Evolutionary conservation across 2,797 vertebrate species (phyloP).

Genomic region (Graptemys geographica): DNA sequence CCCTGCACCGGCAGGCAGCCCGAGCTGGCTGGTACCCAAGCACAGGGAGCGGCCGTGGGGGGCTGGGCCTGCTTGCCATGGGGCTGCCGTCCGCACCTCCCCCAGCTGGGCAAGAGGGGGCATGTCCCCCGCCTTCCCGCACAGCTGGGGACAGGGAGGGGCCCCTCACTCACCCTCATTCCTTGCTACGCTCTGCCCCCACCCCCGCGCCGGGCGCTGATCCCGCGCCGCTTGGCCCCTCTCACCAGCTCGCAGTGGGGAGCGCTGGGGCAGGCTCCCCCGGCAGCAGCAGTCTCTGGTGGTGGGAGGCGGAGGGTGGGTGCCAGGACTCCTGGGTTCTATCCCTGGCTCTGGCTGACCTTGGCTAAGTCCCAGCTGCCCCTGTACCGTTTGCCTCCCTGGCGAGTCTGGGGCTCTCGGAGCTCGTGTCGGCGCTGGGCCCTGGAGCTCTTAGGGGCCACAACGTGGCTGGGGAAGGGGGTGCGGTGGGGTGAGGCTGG

Average conservation of each 20-base stretch:
- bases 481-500: too few species aligned
- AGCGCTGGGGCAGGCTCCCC: neutral
- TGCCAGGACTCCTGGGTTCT: neutral
- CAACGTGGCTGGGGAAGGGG: too few species aligned
- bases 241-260: neutral
- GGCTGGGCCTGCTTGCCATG: conserved; percentile 60
- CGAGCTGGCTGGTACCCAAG: conserved; percentile 65
- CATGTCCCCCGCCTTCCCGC: conserved; percentile 21
- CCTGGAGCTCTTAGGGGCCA: neutral
- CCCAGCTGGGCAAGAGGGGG: conserved; percentile 77
- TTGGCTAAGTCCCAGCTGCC: neutral
- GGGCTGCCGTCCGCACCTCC: conserved; percentile 64
- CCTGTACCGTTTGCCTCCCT: neutral
- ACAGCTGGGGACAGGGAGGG: conserved; percentile 23
- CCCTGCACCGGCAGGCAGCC: conserved; percentile 59
- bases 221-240: neutral
- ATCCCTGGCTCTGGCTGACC: neutral
- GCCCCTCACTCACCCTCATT: too few species aligned
- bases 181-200: too few species aligned
- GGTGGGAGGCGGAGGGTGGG: too few species aligned
- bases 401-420: neutral
- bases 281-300: too few species aligned
- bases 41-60: conserved; percentile 61
- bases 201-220: neutral
- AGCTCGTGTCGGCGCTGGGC: neutral